These are phyloP conservation scores for Drosophila funebris DNA, from an alignment of 1,140 invertebrate species.

Conservation along the genomic window DNA sequence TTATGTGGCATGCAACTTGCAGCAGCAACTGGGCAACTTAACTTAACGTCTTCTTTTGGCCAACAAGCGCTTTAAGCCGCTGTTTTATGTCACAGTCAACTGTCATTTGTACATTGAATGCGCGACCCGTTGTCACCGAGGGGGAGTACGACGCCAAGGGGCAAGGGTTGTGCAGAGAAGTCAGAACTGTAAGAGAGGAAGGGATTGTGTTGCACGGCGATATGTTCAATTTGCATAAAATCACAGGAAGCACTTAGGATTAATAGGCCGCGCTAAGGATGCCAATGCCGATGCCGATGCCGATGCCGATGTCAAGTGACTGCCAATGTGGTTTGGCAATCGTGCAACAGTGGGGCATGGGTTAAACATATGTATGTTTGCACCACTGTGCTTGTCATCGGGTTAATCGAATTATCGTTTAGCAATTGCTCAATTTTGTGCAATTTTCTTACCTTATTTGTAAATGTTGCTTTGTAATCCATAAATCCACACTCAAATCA, in stretches of 20 bases:
- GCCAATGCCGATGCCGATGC: slow-evolving; percentile 22
- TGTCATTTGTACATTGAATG: slow-evolving; percentile 80
- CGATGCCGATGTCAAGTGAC: slow-evolving; percentile 11
- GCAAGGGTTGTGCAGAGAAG: too few relatives aligned
- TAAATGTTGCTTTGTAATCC: slow-evolving; percentile 7
- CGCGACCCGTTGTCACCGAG: slow-evolving; percentile 14
- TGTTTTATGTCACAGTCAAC: slow-evolving; percentile 80
- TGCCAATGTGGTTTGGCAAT: background rate
- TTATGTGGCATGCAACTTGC: slow-evolving; percentile 60
- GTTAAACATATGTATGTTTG: slow-evolving; percentile 6
- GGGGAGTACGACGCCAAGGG: background rate
- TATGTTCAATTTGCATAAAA: slow-evolving; percentile 77
- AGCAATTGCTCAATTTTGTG: background rate
- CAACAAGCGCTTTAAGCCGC: slow-evolving; percentile 47
- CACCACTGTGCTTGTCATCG: background rate
- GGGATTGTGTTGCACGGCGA: slow-evolving; percentile 32
- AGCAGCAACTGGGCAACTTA: background rate
- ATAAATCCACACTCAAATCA: background rate
- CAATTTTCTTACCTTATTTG: slow-evolving; percentile 29
- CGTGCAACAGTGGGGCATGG: slow-evolving; percentile 13
- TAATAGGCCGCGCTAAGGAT: slow-evolving; percentile 54
- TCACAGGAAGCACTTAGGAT: slow-evolving; percentile 82
- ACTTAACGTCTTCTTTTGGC: slow-evolving; percentile 70
- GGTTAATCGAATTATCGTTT: slow-evolving; percentile 3
- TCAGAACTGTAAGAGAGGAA: too few relatives aligned